Conservation (phyloP, 2,888 invertebrate species). For the Podotricha telesiphe region DNA sequence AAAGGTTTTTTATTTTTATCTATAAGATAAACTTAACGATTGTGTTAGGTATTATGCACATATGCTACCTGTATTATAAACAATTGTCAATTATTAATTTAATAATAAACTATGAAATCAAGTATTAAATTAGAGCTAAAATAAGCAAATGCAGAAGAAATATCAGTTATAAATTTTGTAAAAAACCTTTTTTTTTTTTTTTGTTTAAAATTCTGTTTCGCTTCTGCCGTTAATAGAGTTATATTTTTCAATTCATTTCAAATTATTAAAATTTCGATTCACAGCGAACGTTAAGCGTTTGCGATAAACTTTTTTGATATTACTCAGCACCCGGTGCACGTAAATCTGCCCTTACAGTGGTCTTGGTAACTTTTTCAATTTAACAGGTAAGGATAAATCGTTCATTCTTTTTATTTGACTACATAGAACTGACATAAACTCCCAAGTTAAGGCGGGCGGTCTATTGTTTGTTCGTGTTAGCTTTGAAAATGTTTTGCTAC, state of each 20-base stretch:
- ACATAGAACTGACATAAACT: conserved; percentile 81
- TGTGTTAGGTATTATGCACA: too few relatives aligned
- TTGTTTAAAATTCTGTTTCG: conserved; percentile 40
- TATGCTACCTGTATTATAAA: too few relatives aligned
- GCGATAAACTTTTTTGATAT: conserved; percentile 81
- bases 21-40: too few relatives aligned
- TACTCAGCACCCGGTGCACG: conserved; percentile 78
- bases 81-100: too few relatives aligned
- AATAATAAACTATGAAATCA: too few relatives aligned
- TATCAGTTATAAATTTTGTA: too few relatives aligned
- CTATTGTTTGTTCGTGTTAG: conserved; percentile 45
- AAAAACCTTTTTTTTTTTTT: conserved; percentile 34
- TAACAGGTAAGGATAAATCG: conserved; percentile 83
- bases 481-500: conserved; percentile 37
- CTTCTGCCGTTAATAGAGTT: conserved; percentile 41
- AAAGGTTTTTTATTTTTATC: too few relatives aligned
- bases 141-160: too few relatives aligned
- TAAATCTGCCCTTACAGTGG: conserved; percentile 80
- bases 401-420: conserved; percentile 81
- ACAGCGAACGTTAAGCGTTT: conserved; percentile 54
- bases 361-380: conserved; percentile 82
- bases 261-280: conserved; percentile 69
- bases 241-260: conserved; percentile 55
- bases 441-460: conserved; percentile 62
- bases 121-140: too few relatives aligned